These are phyloP conservation scores for Microctonus hyperodae DNA, from an alignment of 2,888 invertebrate species.

Conservation along the genomic window DNA sequence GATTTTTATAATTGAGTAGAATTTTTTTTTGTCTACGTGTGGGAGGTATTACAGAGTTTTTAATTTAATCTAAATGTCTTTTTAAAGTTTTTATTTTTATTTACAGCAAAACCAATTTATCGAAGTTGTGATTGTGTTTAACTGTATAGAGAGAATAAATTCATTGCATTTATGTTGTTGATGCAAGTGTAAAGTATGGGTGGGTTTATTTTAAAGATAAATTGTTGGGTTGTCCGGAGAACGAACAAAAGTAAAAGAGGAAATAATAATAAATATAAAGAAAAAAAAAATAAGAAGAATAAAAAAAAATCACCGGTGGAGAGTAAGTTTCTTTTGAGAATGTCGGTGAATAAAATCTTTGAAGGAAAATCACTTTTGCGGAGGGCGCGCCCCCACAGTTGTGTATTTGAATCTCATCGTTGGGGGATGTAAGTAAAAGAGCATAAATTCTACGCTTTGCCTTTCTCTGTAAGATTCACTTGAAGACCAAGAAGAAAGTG, in stretches of 20 bases:
- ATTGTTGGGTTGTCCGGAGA: too few relatives aligned
- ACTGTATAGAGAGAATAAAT: too few relatives aligned
- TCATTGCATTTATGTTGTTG: too few relatives aligned
- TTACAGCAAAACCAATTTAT: not conserved
- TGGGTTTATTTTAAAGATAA: not conserved
- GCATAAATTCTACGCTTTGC: not conserved
- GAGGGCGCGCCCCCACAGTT: conserved; percentile 9
- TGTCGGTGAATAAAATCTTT: conserved; percentile 19
- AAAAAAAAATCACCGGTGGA: not conserved
- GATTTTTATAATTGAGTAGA: too few relatives aligned
- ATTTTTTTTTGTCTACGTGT: too few relatives aligned
- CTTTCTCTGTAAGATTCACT: not conserved
- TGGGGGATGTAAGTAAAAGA: not conserved
- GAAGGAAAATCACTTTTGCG: conserved; percentile 17
- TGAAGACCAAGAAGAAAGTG: not conserved
- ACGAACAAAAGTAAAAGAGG: not conserved
- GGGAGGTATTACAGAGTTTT: too few relatives aligned
- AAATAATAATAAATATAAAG: not conserved
- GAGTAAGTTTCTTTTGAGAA: conserved; percentile 1
- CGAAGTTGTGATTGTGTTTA: not conserved
- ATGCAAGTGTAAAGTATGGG: not conserved
- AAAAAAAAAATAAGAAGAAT: not conserved
- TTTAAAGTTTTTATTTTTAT: not conserved
- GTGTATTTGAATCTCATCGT: conserved; percentile 5
- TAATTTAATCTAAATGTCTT: not conserved